Conservation (phyloP, 2,113 vertebrate species). For the Agapornis roseicollis region DNA sequence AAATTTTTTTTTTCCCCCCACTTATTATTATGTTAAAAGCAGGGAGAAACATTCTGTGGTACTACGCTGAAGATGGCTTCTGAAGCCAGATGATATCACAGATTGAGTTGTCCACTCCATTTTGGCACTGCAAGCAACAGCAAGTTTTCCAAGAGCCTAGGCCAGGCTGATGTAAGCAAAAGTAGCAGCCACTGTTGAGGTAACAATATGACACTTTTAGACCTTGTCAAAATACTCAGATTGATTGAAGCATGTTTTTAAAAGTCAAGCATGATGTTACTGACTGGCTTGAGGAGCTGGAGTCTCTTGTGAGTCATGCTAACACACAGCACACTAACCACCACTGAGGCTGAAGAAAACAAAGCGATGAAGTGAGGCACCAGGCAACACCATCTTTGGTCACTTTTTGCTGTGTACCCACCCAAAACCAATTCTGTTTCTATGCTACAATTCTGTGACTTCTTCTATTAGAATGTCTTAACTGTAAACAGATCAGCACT, state of each 20-base stretch:
- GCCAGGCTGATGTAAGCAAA: not conserved
- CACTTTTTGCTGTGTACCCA: not conserved
- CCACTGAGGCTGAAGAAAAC: not conserved
- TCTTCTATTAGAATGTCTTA: not conserved
- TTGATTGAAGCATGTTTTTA: not conserved
- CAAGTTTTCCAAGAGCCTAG: not conserved
- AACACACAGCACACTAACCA: not conserved
- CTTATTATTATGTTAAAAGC: not conserved
- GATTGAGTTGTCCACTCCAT: not conserved
- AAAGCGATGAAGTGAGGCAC: not conserved
- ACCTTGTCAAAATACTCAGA: not conserved
- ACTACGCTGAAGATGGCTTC: rapidly evolving
- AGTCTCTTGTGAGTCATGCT: not conserved
- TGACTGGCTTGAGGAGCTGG: not conserved
- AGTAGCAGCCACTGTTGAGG: not conserved
- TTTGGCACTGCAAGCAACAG: not conserved
- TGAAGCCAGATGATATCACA: not conserved
- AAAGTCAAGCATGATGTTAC: not conserved
- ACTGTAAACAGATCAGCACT: not conserved
- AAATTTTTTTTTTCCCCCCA: not conserved
- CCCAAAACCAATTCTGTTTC: not conserved
- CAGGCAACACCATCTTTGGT: not conserved
- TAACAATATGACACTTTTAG: not conserved
- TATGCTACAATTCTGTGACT: rapidly evolving
- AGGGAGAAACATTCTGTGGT: not conserved